phyloP scores from a whole-genome alignment of 2,888 invertebrate species.

The Synanthedon myopaeformis region DNA sequence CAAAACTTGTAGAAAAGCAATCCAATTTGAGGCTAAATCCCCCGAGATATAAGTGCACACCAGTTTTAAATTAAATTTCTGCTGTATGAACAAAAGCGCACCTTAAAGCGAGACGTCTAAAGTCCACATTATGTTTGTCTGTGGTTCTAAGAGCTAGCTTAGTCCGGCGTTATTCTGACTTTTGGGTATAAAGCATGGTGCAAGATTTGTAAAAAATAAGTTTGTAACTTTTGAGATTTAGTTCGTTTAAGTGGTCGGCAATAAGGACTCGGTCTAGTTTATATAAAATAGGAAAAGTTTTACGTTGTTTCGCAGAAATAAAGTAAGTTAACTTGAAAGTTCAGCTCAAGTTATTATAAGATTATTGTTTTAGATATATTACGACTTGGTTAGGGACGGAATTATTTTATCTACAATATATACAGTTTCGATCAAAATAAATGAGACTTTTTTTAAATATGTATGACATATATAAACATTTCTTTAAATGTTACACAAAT shows the following conservation, averaged over 20 bases:
- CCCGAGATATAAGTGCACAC: slow-evolving; percentile 40
- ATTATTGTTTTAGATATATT: no score
- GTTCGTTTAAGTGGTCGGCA: not conserved
- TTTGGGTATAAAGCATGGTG: slow-evolving; percentile 4
- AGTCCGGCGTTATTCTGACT: slow-evolving; percentile 14
- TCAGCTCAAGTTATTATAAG: no score
- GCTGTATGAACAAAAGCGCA: slow-evolving; percentile 3
- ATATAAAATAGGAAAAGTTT: no score
- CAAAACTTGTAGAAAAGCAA: slow-evolving; percentile 50
- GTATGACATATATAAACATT: no score
- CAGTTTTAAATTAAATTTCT: slow-evolving; percentile 50
- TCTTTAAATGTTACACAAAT: no score
- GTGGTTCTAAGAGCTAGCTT: slow-evolving; percentile 16
- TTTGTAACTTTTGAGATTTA: not conserved
- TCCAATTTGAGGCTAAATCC: slow-evolving; percentile 57
- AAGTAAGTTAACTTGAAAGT: no score
- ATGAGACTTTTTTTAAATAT: no score
- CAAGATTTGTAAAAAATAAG: not conserved
- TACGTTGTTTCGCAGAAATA: no score
- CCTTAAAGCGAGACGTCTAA: slow-evolving; percentile 1
- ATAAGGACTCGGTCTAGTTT: not conserved
- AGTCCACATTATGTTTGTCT: slow-evolving; percentile 4
- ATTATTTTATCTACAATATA: no score
- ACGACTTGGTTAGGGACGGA: no score
- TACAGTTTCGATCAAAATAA: no score